Evolutionary conservation across 92 coral and sea anemone genomes (phyloP), one percentile per base, ranked within the genome.

Genomic region (Nematostella vectensis): DNA sequence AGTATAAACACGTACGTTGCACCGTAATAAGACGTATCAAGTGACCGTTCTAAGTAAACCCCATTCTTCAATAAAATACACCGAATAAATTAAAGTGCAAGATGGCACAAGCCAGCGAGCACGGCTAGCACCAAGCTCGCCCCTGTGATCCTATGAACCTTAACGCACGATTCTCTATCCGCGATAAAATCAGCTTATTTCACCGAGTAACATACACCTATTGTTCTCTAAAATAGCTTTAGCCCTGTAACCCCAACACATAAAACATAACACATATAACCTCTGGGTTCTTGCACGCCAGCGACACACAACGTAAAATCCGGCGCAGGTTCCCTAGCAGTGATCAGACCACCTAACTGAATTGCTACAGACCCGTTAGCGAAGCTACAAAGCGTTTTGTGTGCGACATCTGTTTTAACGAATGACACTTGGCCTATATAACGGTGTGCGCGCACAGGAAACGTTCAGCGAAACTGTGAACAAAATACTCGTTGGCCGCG

Each of bases 381-480:
- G 50, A 2, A 38, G 39, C 54, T 28, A 25, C 17, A 53, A 52
- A 57, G 45, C 26, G 37, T 55, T 16, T 43, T 40, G 25, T 45
- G 29, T 27, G 51, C 47, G 55, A 62, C 82, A 76, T 76, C 82
- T 76, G 82, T 57, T 68, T 17, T 29, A 19, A 17, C 29, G 75
- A 58, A 38, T 79, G 76, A 79, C 81, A 79, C 80, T 67, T 79
- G 48, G 43, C 58, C 57, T 53, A 48, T 69, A 80, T 85, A 85
- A 85, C 95, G 95, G 95, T 80, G 84, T 56, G 39, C 27, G n/a
- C 77, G 54, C 50, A 70, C 94, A 75, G 83, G 94, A 84, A 84
- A 79, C 75, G 78, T 60, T 71, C 69, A 57, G 50, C 60, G 70
- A 72, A 76, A 68, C 75, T 59, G 57, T 58, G 69, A 77, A 40